Conservation (phyloP, 2,113 vertebrate species). For the Tapirus terrestris region DNA sequence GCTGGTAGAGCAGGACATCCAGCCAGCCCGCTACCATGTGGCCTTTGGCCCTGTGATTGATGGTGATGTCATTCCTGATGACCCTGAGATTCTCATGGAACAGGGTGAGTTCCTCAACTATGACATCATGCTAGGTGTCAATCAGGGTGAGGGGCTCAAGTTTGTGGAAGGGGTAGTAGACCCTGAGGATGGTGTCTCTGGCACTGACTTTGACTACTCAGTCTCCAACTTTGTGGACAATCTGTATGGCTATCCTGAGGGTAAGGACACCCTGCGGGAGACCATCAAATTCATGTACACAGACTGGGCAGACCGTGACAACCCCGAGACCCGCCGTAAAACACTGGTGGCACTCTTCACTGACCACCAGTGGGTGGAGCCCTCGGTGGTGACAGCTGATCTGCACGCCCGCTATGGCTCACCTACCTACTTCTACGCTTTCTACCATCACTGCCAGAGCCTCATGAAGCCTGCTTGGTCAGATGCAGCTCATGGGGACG, state of each 20-base stretch:
- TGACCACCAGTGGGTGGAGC: constrained; percentile 99
- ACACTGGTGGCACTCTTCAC: constrained; percentile 98
- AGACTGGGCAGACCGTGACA: constrained; percentile 98
- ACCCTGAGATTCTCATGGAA: constrained; percentile 99
- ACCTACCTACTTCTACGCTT: constrained; percentile 99
- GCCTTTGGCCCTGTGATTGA: constrained; percentile 99
- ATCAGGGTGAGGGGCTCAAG: constrained; percentile 98
- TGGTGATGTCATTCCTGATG: constrained; percentile 97
- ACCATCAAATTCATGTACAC: constrained; percentile 99
- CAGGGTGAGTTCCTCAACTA: constrained; percentile 99
- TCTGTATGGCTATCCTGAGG: constrained; percentile 97
- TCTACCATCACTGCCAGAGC: constrained; percentile 99
- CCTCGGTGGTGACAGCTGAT: constrained; percentile 96
- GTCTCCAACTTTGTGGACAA: constrained; percentile 99
- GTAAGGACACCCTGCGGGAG: constrained; percentile 97
- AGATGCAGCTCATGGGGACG: constrained; percentile 97
- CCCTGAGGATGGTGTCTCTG: constrained; percentile 97
- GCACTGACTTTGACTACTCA: constrained; percentile 98
- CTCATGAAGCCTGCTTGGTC: constrained; percentile 99
- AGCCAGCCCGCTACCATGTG: constrained; percentile 97
- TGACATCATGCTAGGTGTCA: constrained; percentile 99
- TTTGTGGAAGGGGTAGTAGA: constrained; percentile 99
- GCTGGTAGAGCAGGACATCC: constrained; percentile 98
- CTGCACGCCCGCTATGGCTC: constrained; percentile 98
- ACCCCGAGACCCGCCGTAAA: constrained; percentile 97